These are phyloP conservation scores for Chionodraco myersi DNA, from an alignment of 2,113 vertebrate species.

Conservation along the genomic window DNA sequence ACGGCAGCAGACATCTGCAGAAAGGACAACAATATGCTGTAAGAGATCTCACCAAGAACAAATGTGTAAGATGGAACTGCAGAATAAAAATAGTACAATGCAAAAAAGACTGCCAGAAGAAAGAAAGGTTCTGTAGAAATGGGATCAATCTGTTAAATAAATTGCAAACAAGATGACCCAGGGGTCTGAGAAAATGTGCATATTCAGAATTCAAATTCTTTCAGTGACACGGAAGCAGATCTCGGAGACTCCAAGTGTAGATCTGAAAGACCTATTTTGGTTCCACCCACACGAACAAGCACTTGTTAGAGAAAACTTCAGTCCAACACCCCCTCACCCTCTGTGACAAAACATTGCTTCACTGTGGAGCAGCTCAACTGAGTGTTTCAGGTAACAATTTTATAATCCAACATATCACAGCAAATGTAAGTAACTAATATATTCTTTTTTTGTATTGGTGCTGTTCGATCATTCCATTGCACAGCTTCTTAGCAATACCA, in stretches of 20 bases:
- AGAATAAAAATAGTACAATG: slow-evolving; percentile 45
- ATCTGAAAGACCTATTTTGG: slow-evolving; percentile 41
- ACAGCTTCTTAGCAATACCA: too few relatives aligned
- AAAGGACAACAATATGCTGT: neutral
- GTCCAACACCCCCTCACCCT: slow-evolving; percentile 30
- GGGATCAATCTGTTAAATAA: slow-evolving; percentile 49
- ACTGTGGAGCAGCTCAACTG: neutral
- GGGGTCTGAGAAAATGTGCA: slow-evolving; percentile 40
- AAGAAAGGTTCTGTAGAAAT: slow-evolving; percentile 37
- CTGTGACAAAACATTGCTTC: slow-evolving; percentile 50
- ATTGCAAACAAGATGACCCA: slow-evolving; percentile 40
- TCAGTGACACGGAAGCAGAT: slow-evolving; percentile 38
- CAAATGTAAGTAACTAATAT: neutral
- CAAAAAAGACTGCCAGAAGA: slow-evolving; percentile 39
- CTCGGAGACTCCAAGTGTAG: slow-evolving; percentile 10
- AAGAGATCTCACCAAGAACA: slow-evolving; percentile 24
- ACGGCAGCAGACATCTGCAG: slow-evolving; percentile 13
- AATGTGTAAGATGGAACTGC: slow-evolving; percentile 3
- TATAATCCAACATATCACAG: slow-evolving; percentile 5
- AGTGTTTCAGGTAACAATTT: slow-evolving; percentile 14
- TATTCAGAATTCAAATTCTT: slow-evolving; percentile 44
- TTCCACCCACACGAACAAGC: slow-evolving; percentile 54
- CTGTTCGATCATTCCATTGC: neutral
- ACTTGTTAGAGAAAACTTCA: slow-evolving; percentile 46
- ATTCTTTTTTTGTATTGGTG: too few relatives aligned